phyloP scores from a whole-genome alignment of 2,797 vertebrate genomes.

The Danio tinwini region DNA sequence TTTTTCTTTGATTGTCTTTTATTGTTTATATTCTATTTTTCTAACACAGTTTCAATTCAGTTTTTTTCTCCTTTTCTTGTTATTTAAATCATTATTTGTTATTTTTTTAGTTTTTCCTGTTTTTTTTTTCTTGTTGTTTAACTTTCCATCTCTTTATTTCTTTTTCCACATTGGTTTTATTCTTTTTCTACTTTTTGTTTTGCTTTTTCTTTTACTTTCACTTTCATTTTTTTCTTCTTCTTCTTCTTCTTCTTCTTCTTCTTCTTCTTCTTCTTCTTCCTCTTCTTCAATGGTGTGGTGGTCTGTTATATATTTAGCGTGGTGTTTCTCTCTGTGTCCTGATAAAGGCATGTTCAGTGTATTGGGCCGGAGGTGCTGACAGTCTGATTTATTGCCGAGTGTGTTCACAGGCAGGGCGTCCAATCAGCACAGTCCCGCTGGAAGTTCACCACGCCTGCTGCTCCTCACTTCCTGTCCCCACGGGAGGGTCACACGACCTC shows the following conservation, averaged over 20 bases:
- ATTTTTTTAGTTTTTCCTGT: too few species aligned
- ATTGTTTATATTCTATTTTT: background rate
- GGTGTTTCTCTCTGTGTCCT: conserved; percentile 32
- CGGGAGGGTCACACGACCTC: conserved; percentile 34
- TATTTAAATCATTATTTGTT: too few species aligned
- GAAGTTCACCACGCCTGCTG: conserved; percentile 67
- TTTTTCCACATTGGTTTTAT: background rate
- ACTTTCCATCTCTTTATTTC: too few species aligned
- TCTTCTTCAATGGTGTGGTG: background rate
- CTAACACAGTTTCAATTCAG: too few species aligned
- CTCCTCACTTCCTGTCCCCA: conserved; percentile 70
- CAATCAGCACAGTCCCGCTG: conserved; percentile 76
- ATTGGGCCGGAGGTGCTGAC: conserved; percentile 70
- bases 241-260: too few species aligned
- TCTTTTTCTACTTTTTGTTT: too few species aligned
- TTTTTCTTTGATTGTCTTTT: background rate
- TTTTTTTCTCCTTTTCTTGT: too few species aligned
- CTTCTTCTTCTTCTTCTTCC: background rate
- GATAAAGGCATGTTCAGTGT: conserved; percentile 74
- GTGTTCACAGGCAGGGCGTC: conserved; percentile 71
- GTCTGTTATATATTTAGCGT: conserved; percentile 31
- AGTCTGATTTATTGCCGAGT: conserved; percentile 75
- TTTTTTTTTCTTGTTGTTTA: too few species aligned
- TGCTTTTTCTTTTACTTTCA: background rate
- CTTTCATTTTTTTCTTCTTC: background rate